Evolutionary conservation across 2,888 invertebrate genomes (phyloP).

Genomic region (Ennomos erosarius): DNA sequence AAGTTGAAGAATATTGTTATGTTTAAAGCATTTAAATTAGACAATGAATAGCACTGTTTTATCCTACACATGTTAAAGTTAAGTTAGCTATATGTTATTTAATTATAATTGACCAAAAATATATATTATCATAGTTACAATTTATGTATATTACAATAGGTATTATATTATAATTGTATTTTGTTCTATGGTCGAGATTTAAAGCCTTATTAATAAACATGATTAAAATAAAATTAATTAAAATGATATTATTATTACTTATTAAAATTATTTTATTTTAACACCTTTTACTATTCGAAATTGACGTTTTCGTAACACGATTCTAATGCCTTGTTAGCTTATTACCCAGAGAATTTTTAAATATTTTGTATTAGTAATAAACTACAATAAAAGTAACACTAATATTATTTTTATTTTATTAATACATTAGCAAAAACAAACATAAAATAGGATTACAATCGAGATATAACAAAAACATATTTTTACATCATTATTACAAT

Average conservation of each 20-base stretch:
- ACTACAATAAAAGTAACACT: no score
- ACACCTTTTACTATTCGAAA: neutral
- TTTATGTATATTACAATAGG: conserved; percentile 33
- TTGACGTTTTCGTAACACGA: no score
- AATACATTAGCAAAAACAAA: no score
- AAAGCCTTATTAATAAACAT: conserved; percentile 51
- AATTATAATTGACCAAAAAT: conserved; percentile 58
- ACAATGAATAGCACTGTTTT: conserved; percentile 66
- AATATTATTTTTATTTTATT: no score
- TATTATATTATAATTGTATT: conserved; percentile 28
- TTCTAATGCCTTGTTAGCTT: no score
- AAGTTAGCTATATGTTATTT: conserved; percentile 33
- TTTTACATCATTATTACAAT: no score
- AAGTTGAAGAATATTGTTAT: conserved; percentile 21
- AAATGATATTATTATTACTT: conserved; percentile 3
- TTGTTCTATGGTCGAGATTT: conserved; percentile 54
- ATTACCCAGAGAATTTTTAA: no score
- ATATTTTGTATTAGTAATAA: no score
- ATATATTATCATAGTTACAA: conserved; percentile 48
- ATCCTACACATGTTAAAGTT: conserved; percentile 60
- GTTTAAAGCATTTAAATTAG: conserved; percentile 62
- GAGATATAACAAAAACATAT: no score
- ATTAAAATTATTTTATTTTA: conserved; percentile 4
- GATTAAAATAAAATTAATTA: conserved; percentile 14
- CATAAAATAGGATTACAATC: no score